Conservation (phyloP, 2,888 invertebrate genomes). For the Bellardia pandia region DNA sequence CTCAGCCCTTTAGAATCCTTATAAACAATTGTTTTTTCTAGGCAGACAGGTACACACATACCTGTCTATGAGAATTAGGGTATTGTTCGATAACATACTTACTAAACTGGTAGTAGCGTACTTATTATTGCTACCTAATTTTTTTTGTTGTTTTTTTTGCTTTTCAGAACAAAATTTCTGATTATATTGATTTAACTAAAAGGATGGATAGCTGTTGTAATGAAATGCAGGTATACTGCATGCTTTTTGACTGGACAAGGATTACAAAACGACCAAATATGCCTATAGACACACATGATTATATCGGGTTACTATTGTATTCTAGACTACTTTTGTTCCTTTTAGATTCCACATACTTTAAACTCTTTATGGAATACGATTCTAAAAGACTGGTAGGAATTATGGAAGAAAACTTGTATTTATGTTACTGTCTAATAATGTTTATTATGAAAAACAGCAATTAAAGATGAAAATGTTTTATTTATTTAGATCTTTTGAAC, state of each 20-base stretch:
- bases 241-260: constrained; percentile 21
- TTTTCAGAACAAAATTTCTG: neutral
- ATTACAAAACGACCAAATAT: constrained; percentile 46
- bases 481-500: constrained; percentile 9
- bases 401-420: neutral
- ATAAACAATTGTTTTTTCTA: neutral
- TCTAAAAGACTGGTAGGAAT: neutral
- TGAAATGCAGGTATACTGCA: constrained; percentile 55
- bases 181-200: constrained; percentile 7
- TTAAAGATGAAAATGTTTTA: constrained; percentile 25
- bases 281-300: constrained; percentile 33
- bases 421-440: constrained; percentile 20
- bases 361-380: constrained; percentile 43
- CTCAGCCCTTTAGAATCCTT: neutral
- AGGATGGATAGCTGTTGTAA: neutral
- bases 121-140: neutral
- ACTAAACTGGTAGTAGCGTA: neutral
- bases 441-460: constrained; percentile 14
- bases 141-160: neutral
- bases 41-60: neutral
- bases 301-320: constrained; percentile 47
- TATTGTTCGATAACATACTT: neutral
- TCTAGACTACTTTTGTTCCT: constrained; percentile 11
- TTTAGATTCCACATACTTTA: constrained; percentile 8
- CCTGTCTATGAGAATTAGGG: neutral